Base-by-base conservation (phyloP, 1,140 invertebrate species). In the Platorchestia sp. region DNA sequence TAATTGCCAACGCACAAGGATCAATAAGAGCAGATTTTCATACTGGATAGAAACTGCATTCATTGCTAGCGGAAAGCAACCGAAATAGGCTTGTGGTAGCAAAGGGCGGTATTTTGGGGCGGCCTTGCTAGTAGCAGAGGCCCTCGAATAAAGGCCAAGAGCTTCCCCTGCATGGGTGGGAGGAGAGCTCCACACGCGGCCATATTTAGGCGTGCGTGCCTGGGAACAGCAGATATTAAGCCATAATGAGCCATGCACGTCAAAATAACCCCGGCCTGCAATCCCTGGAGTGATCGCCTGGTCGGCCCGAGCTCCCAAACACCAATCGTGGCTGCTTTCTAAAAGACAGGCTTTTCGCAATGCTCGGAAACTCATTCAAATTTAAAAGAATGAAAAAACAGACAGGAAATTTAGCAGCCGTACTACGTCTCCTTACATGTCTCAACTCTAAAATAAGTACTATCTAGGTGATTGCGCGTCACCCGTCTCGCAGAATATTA, bases 171-270 rank as follows among this genome's bases (percentile, higher is more conserved):
- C 59, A 75, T 36, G 59, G 59, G 59, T 36, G 59, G 59, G 59
- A 22, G 14, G 59, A 3, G 59, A 51, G 47, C 47, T 51, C 47
- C 47, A 51, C 47, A 51, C 47, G 47, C 47, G 59, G 27, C 14
- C 59, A 75, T 75, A 75, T 75, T 75, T 75, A 75, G 59, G 59
- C 36, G 59, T 75, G 59, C 59, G 59, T 75, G 59, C 59, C 59
- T 22, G 59, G 59, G 59, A 75, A 75, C 59, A 75, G 59, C 59
- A 75, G 59, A 75, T 27, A 75, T 75, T 75, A 75, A 75, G 59
- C 59, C 59, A 75, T 75, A 75, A 75, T 75, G 59, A 75, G 59
- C 59, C 59, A 75, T 75, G 59, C 59, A 75, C 59, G 59, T 75
- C 59, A 75, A 75, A 75, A 75, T 75, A 75, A 75, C 10, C 59